A percentile compares a stretch with the other conserved stretches of the same genome.
These are phyloP conservation scores for Maniola hyperantus DNA, from an alignment of 2,888 invertebrate species.

Conservation along the genomic window DNA sequence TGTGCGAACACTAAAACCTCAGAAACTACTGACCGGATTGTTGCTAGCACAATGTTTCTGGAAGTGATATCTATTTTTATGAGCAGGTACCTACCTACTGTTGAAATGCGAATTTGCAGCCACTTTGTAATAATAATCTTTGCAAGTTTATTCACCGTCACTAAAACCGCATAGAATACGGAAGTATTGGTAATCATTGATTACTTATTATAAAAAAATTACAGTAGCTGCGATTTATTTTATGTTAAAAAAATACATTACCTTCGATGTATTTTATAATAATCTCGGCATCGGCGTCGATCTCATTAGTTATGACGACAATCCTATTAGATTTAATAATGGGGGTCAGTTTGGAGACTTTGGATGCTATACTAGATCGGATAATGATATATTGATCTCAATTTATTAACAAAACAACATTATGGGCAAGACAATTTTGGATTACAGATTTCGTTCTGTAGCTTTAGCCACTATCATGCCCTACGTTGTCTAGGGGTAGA, in stretches of 20 bases:
- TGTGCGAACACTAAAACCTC: neutral
- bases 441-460: neutral
- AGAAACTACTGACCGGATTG: neutral
- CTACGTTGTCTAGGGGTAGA: neutral
- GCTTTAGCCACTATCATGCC: neutral
- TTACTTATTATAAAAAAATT: slow-evolving; percentile 4
- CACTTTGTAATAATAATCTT: neutral
- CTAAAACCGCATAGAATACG: neutral
- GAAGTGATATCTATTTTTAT: neutral
- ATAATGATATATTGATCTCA: slow-evolving; percentile 1
- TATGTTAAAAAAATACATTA: slow-evolving; percentile 27
- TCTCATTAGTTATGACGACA: slow-evolving; percentile 38
- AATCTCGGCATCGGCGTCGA: slow-evolving; percentile 31
- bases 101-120: neutral
- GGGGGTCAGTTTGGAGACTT: slow-evolving; percentile 18
- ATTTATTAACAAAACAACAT: too few relatives aligned
- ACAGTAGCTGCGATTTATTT: slow-evolving; percentile 22
- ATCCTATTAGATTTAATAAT: slow-evolving; percentile 31
- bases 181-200: slow-evolving; percentile 1
- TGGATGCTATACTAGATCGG: slow-evolving; percentile 9
- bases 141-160: neutral
- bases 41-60: neutral
- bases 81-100: too few relatives aligned
- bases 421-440: neutral
- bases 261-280: slow-evolving; percentile 18